Evolutionary conservation across 2,113 vertebrate genomes (phyloP).

Genomic region (Myxocyprinus asiaticus): DNA sequence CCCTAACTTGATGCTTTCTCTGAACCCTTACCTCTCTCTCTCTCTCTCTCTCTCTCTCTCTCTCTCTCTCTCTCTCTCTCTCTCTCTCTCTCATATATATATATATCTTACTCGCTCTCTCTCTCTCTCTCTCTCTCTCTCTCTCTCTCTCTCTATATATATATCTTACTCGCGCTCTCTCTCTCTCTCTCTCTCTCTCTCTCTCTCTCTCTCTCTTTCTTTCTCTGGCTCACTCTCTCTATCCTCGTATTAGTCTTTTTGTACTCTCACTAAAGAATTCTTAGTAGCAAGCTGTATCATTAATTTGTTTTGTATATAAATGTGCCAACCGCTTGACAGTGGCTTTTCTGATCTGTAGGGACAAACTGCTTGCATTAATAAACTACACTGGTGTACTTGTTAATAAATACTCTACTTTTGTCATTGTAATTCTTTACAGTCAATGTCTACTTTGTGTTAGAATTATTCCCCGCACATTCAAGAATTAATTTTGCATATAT

Average conservation of each 20-base stretch:
- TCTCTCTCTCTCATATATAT: too few species aligned
- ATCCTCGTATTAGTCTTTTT: conserved; percentile 93
- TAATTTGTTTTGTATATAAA: conserved; percentile 99
- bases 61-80: conserved; percentile 4
- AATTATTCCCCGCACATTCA: background rate
- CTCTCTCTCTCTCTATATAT: too few species aligned
- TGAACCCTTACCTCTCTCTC: background rate
- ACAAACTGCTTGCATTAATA: conserved; percentile 99
- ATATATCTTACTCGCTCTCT: too few species aligned
- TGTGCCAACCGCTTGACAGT: conserved; percentile 99
- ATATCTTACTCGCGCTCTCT: too few species aligned
- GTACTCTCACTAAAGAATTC: conserved; percentile 96
- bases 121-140: too few species aligned
- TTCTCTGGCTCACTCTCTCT: conserved; percentile 58
- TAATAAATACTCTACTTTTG: conserved; percentile 65
- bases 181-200: too few species aligned
- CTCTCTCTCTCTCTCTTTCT: conserved; percentile 58
- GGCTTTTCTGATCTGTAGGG: conserved; percentile 98
- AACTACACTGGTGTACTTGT: conserved; percentile 97
- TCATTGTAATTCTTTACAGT: conserved; percentile 36
- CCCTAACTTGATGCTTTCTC: conserved; percentile 3
- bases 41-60: background rate
- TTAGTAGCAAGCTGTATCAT: conserved; percentile 95
- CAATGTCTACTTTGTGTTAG: background rate
- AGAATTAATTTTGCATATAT: too few species aligned